A percentile compares a stretch with the other conserved stretches of the same genome.
Conservation (phyloP, 2,888 invertebrate species). For the Drosophila paramelanica region DNA sequence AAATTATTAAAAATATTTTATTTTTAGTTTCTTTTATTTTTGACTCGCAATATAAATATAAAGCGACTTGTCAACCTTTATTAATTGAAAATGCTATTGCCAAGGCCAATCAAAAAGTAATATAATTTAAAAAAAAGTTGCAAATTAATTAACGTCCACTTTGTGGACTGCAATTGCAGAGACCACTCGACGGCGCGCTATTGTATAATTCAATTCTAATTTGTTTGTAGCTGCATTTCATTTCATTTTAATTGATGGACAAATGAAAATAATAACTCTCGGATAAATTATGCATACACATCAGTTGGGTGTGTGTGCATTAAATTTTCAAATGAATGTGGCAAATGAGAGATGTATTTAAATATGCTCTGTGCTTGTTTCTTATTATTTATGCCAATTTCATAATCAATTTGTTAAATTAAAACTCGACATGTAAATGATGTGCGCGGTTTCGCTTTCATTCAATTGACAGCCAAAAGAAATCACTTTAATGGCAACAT, state of each 20-base stretch:
- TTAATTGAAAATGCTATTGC: background rate
- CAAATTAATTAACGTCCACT: slow-evolving; percentile 35
- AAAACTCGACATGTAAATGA: slow-evolving; percentile 14
- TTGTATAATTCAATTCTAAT: slow-evolving; percentile 49
- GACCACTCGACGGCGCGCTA: slow-evolving; percentile 12
- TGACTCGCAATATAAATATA: slow-evolving; percentile 15
- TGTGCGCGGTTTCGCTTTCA: slow-evolving; percentile 64
- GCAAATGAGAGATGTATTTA: slow-evolving; percentile 10
- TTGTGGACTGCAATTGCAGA: slow-evolving; percentile 7
- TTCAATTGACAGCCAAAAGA: slow-evolving; percentile 66
- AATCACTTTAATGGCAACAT: slow-evolving; percentile 52
- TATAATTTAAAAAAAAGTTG: slow-evolving; percentile 1
- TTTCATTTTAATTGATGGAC: slow-evolving; percentile 37
- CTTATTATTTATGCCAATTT: slow-evolving; percentile 40
- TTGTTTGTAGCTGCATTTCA: slow-evolving; percentile 26
- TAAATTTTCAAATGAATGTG: slow-evolving; percentile 42
- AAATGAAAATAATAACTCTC: slow-evolving; percentile 18
- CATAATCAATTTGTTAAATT: slow-evolving; percentile 38
- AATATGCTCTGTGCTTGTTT: background rate
- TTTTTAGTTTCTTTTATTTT: slow-evolving; percentile 7
- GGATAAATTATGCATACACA: slow-evolving; percentile 59
- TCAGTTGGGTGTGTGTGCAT: slow-evolving; percentile 1
- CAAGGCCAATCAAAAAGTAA: slow-evolving; percentile 1
- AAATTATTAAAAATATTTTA: background rate
- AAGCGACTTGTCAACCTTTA: slow-evolving; percentile 12